phyloP scores from a whole-genome alignment of 2,113 vertebrate genomes.

The Raja brachyura region DNA sequence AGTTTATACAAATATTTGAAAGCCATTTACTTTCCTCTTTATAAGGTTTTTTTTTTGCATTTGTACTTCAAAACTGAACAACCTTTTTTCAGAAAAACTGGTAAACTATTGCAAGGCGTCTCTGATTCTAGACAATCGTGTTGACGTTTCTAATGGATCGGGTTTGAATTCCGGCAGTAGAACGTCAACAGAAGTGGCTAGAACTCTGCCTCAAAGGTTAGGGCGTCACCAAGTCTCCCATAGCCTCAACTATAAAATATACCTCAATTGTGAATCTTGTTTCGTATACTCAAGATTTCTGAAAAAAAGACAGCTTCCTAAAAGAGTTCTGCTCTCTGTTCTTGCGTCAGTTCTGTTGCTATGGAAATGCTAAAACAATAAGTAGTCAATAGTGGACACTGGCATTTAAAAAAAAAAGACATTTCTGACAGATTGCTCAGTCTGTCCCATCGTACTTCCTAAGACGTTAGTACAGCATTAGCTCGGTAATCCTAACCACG shows the following conservation, averaged over 20 bases:
- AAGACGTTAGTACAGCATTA: neutral
- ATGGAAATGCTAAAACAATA: constrained; percentile 35
- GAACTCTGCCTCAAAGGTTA: neutral
- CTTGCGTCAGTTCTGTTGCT: constrained; percentile 31
- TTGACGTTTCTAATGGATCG: neutral
- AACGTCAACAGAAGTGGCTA: neutral
- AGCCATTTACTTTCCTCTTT: constrained; percentile 37
- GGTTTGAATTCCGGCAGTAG: neutral
- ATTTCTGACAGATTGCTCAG: constrained; percentile 36
- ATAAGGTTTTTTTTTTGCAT: constrained; percentile 17
- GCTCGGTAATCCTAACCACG: neutral
- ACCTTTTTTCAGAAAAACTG: constrained; percentile 29
- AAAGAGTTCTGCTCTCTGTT: constrained; percentile 26
- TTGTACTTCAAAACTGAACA: constrained; percentile 35
- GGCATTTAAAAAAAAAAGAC: constrained; percentile 7
- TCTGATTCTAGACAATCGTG: neutral
- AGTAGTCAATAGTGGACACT: constrained; percentile 25
- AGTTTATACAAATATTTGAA: constrained; percentile 38
- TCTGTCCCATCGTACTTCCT: constrained; percentile 21
- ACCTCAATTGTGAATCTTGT: neutral
- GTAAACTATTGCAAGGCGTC: neutral
- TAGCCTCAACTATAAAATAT: constrained; percentile 18
- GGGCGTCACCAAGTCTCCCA: neutral
- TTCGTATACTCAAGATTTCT: constrained; percentile 20
- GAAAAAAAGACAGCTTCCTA: constrained; percentile 36